phyloP scores from a whole-genome alignment of 1,140 invertebrate species.

The Apolygus lucorum region DNA sequence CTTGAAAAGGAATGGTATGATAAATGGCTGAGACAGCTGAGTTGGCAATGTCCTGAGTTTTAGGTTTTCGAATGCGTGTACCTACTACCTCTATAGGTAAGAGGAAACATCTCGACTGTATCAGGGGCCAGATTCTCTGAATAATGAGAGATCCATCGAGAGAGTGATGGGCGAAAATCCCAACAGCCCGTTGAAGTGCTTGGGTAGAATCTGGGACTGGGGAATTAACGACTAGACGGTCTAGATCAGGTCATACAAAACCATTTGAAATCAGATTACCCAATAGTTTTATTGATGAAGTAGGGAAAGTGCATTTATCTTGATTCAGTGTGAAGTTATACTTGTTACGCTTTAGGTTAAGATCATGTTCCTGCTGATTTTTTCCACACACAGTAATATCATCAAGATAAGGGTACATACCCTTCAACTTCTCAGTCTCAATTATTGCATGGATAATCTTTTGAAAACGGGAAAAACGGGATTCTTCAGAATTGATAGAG shows the following conservation, averaged over 20 bases:
- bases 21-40: too few relatives aligned
- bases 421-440: too few relatives aligned
- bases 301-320: neutral
- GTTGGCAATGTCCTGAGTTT: too few relatives aligned
- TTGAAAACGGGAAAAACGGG: neutral
- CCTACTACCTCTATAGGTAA: too few relatives aligned
- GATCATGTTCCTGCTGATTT: neutral
- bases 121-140: too few relatives aligned
- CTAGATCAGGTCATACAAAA: neutral
- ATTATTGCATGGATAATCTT: neutral
- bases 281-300: neutral
- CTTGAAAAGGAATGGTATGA: too few relatives aligned
- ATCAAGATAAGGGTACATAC: too few relatives aligned
- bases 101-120: too few relatives aligned
- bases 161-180: neutral
- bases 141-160: neutral
- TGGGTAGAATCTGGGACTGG: neutral
- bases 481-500: neutral
- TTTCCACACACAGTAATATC: too few relatives aligned
- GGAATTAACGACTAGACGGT: neutral
- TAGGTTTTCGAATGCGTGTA: too few relatives aligned
- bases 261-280: neutral
- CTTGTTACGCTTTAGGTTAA: neutral
- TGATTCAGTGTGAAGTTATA: neutral
- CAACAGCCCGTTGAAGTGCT: neutral